These are phyloP conservation scores for Trematocara zebra DNA, from an alignment of 2,113 vertebrate genomes.

Conservation along the genomic window DNA sequence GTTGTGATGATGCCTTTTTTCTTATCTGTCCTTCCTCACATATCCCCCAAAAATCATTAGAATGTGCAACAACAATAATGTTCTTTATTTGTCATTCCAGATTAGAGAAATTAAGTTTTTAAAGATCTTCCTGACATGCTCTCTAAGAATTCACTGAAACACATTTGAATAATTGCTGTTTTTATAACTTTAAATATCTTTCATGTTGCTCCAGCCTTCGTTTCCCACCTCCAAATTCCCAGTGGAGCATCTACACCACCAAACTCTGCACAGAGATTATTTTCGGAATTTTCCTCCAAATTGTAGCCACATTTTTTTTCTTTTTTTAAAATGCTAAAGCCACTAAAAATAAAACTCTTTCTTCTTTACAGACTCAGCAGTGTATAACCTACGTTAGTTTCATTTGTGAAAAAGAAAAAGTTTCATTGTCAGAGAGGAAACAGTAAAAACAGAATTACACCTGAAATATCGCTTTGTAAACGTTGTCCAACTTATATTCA, in stretches of 20 bases:
- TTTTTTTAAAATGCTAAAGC: not conserved
- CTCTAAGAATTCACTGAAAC: not conserved
- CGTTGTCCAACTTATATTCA: not conserved
- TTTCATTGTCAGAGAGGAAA: not conserved
- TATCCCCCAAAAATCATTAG: not conserved
- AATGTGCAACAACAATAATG: not conserved
- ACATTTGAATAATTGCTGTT: not conserved
- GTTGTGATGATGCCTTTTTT: not conserved
- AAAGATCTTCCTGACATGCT: not conserved
- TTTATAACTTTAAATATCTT: not conserved
- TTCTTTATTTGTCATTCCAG: not conserved
- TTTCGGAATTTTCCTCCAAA: not conserved
- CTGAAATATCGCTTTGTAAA: not conserved
- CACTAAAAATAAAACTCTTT: not conserved
- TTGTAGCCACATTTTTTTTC: not conserved
- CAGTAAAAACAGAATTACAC: not conserved
- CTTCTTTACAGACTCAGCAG: not conserved
- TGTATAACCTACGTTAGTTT: rapidly evolving
- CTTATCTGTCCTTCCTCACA: not conserved
- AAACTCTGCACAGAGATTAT: not conserved
- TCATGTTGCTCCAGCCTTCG: not conserved
- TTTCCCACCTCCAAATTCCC: not conserved
- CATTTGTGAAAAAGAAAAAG: not conserved
- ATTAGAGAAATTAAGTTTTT: not conserved
- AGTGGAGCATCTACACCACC: not conserved